Evolutionary conservation across 2,888 invertebrate species (phyloP).

Genomic region (Callosobruchus maculatus): DNA sequence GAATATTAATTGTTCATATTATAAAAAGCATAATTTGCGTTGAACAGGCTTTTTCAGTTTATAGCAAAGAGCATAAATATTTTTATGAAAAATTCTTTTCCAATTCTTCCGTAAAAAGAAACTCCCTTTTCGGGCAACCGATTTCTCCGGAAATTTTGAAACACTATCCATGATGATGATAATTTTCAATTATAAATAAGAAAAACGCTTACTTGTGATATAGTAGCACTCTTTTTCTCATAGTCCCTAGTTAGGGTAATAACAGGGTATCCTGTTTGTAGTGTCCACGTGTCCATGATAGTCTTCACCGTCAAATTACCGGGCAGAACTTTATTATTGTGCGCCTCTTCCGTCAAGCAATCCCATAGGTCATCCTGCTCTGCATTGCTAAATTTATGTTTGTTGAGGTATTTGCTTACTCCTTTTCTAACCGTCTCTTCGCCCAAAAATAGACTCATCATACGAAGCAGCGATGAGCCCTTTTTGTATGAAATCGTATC

Average conservation of each 20-base stretch:
- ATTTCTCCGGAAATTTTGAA: too few relatives aligned
- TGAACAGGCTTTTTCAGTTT: too few relatives aligned
- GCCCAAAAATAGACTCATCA: slow-evolving; percentile 88
- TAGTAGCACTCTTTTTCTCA: slow-evolving; percentile 50
- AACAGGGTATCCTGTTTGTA: slow-evolving; percentile 80
- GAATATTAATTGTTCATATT: too few relatives aligned
- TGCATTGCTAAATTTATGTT: slow-evolving; percentile 58
- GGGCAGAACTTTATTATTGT: slow-evolving; percentile 51
- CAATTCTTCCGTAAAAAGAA: too few relatives aligned
- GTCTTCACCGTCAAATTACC: slow-evolving; percentile 61
- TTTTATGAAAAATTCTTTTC: too few relatives aligned
- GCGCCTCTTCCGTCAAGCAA: slow-evolving; percentile 62
- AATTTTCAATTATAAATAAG: not conserved
- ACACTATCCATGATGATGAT: too few relatives aligned
- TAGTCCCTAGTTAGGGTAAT: slow-evolving; percentile 64
- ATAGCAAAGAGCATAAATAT: too few relatives aligned
- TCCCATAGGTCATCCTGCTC: slow-evolving; percentile 83
- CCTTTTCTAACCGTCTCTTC: slow-evolving; percentile 65
- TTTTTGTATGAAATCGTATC: slow-evolving; percentile 83
- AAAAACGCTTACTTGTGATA: slow-evolving; percentile 54
- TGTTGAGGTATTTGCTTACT: slow-evolving; percentile 28
- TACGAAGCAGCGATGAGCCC: slow-evolving; percentile 80
- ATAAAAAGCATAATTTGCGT: too few relatives aligned
- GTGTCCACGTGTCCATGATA: slow-evolving; percentile 86
- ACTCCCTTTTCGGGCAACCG: too few relatives aligned